Conservation (phyloP, 2,888 invertebrate species). For the Ectemnius continuus region DNA sequence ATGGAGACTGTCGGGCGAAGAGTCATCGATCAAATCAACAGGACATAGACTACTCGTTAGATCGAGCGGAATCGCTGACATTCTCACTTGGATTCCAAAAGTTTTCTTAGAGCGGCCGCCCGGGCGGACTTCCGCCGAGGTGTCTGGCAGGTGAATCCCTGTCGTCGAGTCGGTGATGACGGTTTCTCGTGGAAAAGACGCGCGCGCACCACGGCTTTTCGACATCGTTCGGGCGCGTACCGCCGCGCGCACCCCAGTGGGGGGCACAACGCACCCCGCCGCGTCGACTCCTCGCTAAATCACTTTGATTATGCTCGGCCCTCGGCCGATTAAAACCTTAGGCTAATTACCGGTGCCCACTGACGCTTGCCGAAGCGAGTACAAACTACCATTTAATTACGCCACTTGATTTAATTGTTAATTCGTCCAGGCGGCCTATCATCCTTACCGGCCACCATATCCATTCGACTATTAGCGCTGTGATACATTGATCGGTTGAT, state of each 20-base stretch:
- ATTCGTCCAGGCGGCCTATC: conserved; percentile 23
- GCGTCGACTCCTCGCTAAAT: conserved; percentile 67
- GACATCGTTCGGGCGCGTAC: conserved; percentile 42
- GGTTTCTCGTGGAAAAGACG: conserved; percentile 21
- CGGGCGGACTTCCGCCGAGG: conserved; percentile 33
- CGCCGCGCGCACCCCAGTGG: conserved; percentile 54
- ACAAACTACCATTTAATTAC: conserved; percentile 49
- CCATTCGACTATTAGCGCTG: neutral
- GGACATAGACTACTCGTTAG: conserved; percentile 47
- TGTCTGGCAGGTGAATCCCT: conserved; percentile 57
- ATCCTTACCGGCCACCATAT: neutral
- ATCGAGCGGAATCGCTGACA: conserved; percentile 54
- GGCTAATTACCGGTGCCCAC: conserved; percentile 62
- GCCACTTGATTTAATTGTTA: conserved; percentile 46
- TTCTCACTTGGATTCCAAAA: conserved; percentile 44
- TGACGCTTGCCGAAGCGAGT: conserved; percentile 24
- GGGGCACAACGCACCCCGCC: conserved; percentile 61
- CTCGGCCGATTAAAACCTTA: conserved; percentile 62
- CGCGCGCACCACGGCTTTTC: conserved; percentile 46
- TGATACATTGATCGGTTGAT: conserved; percentile 19
- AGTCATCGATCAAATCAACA: conserved; percentile 63
- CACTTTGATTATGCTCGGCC: conserved; percentile 64
- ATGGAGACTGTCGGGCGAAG: conserved; percentile 12
- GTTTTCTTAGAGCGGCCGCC: conserved; percentile 31
- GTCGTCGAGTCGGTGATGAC: conserved; percentile 29